These are phyloP conservation scores for Drosophila ambigua DNA, from an alignment of 1,140 invertebrate species.

Conservation along the genomic window DNA sequence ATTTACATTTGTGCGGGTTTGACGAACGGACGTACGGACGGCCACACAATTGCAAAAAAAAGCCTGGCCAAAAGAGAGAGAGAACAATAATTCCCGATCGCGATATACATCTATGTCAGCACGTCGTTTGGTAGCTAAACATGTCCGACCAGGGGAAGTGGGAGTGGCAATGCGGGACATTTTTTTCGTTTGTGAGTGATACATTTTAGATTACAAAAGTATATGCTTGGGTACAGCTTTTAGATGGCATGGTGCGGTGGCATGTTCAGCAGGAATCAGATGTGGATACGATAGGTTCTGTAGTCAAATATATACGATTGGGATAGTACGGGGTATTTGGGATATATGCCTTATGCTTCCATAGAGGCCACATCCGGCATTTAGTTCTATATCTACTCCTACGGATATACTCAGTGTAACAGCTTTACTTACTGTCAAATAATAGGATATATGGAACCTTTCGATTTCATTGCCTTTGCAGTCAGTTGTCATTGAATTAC, in stretches of 20 bases:
- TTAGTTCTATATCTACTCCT: too few species aligned
- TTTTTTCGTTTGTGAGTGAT: constrained; percentile 46
- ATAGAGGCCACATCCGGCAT: too few species aligned
- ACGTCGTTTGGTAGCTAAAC: constrained; percentile 70
- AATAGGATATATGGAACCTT: too few species aligned
- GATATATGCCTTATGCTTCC: too few species aligned
- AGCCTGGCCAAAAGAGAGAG: constrained; percentile 10
- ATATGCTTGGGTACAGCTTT: constrained; percentile 10
- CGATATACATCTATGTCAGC: constrained; percentile 80
- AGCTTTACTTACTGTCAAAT: too few species aligned
- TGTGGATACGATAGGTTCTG: background rate
- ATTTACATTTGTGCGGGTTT: constrained; percentile 78
- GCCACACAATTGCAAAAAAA: constrained; percentile 31
- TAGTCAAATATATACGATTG: background rate
- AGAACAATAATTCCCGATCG: constrained; percentile 25
- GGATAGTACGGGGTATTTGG: background rate
- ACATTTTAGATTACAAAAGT: constrained; percentile 66
- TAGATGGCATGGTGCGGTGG: constrained; percentile 1
- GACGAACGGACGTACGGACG: constrained; percentile 4
- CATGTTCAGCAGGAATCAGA: constrained; percentile 31
- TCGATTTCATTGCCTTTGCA: constrained; percentile 6
- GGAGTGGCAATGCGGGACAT: constrained; percentile 52
- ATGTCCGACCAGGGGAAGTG: constrained; percentile 33
- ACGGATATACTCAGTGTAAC: too few species aligned
- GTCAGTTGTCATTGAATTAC: background rate